These are phyloP conservation scores for Tragulus kanchil DNA, from an alignment of 2,113 vertebrate genomes.

Conservation along the genomic window DNA sequence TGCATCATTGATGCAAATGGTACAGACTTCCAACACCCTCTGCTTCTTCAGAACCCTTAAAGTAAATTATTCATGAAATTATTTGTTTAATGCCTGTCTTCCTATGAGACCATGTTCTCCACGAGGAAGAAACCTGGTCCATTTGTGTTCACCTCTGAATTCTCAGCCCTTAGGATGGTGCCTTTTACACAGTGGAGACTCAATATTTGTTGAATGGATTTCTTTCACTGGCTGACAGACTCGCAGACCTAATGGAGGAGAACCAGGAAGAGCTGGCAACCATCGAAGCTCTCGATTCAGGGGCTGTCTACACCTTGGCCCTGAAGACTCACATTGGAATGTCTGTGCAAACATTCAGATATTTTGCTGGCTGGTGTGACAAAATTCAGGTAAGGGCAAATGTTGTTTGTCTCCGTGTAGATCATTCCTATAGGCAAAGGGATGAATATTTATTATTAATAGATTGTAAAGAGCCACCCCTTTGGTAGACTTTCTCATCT, in stretches of 20 bases:
- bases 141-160: neutral
- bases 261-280: slow-evolving; percentile 92
- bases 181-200: fast-evolving
- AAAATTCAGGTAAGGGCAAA: slow-evolving; percentile 90
- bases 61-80: neutral
- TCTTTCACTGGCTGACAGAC: slow-evolving; percentile 81
- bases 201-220: neutral
- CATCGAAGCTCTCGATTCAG: slow-evolving; percentile 91
- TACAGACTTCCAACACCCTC: neutral
- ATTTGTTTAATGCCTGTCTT: neutral
- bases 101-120: neutral
- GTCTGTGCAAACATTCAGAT: slow-evolving; percentile 93
- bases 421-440: neutral
- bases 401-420: neutral
- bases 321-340: slow-evolving; percentile 93
- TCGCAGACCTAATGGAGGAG: slow-evolving; percentile 92
- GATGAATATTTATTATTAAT: neutral
- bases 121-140: neutral
- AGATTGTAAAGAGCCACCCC: neutral
- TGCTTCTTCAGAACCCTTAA: neutral
- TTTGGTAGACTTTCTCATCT: neutral
- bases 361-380: slow-evolving; percentile 94
- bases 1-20: fast-evolving
- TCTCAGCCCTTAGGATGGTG: neutral
- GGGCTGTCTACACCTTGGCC: slow-evolving; percentile 93